Percentiles rank a stretch among this genome's conserved stretches.
Conservation (phyloP, 1,140 invertebrate species). For the Vanessa atalanta region DNA sequence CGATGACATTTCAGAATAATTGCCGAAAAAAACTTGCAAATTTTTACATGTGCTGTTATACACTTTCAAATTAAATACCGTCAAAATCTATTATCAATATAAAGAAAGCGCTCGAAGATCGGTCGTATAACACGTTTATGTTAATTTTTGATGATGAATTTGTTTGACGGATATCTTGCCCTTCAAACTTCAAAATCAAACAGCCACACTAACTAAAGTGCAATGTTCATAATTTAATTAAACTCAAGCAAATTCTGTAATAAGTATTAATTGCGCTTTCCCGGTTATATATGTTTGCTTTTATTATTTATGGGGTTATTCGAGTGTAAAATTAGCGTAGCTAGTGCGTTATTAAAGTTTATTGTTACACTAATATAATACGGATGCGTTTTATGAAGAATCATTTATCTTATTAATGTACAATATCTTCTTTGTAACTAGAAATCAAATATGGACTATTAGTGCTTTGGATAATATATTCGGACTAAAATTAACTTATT, state of each 20-base stretch:
- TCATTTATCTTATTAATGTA: not conserved
- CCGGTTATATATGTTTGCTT: slow-evolving; percentile 4
- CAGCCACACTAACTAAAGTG: not conserved
- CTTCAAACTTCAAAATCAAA: not conserved
- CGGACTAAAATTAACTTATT: too few relatives aligned
- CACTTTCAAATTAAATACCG: too few relatives aligned
- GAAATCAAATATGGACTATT: too few relatives aligned
- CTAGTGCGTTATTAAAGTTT: not conserved
- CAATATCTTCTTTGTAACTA: not conserved
- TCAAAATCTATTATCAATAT: too few relatives aligned
- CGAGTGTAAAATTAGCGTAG: slow-evolving; percentile 8
- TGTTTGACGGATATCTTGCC: not conserved
- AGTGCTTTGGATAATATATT: too few relatives aligned
- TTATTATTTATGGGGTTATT: not conserved
- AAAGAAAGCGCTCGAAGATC: too few relatives aligned
- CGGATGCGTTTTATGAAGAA: not conserved
- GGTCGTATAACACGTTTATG: too few relatives aligned
- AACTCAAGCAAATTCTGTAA: slow-evolving; percentile 13
- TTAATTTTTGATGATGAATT: too few relatives aligned
- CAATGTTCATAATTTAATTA: slow-evolving; percentile 14
- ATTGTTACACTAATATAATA: slow-evolving; percentile 14
- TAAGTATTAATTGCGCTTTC: slow-evolving; percentile 25
- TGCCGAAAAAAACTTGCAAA: too few relatives aligned
- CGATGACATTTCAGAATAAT: too few relatives aligned
- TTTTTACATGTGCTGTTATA: too few relatives aligned